Evolutionary conservation across 2,888 invertebrate species (phyloP), one percentile per base, ranked within the genome.

Genomic region (Phyllotreta striolata): DNA sequence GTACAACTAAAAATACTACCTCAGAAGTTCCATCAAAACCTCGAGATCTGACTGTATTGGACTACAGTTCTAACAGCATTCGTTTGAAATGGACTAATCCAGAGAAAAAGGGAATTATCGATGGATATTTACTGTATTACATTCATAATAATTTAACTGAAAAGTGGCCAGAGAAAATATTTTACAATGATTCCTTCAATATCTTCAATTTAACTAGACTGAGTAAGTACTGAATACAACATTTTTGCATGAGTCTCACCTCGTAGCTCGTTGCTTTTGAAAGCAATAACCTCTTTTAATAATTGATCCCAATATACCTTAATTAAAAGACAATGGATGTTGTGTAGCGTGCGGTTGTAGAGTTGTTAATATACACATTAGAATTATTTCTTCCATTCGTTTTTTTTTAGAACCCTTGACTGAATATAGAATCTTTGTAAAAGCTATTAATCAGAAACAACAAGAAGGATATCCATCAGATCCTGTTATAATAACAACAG

Each of bases 401-500:
- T 24, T 24, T 24, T 62, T 85, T 88, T n/a, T 85, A 96, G 96
- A 88, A 78, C 91, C 95, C 38, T 90, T 89, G 79, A 92, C 92
- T 3, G 89, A 92, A 58, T 95, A 95, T 83, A 91, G 91, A 80
- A 89, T 96, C 73, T 92, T 90, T 88, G 91, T 95, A 51, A 91
- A 92, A 73, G 94, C 95, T 24, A 93, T 88, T 79, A 89, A 90
- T 7, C 83, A 84, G 76, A 88, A 87, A 74, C 24, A 24, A 24
- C 85, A 89, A 79, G 89, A 93, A 77, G 93, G 95, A 8, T 88
- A 90, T 57, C 85, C 88, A 55, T 93, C 94, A 8, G 89, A 90
- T 67, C 85, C 89, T 6, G 85, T 93, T 52, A 85, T 87, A 69
- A 89, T 91, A 66, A 86, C 88, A 69, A 95, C 95, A 3, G 95